Evolutionary conservation across 2,888 invertebrate species (phyloP).

Genomic region (Idaea dimidiata): DNA sequence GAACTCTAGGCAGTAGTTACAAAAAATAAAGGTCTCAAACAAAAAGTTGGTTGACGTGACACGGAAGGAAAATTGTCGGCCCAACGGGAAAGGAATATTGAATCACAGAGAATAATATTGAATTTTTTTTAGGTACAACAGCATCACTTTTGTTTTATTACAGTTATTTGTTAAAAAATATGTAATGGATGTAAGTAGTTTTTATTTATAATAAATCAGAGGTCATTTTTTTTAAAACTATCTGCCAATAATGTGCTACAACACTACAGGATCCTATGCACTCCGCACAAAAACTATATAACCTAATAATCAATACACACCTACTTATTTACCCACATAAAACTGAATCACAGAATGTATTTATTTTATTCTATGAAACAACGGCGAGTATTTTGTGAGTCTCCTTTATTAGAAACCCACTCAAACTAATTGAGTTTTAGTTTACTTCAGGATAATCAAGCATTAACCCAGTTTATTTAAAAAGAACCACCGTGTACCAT

Average conservation of each 20-base stretch:
- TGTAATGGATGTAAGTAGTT: no score
- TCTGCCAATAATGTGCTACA: no score
- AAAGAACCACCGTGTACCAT: neutral
- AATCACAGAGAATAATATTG: slow-evolving; percentile 18
- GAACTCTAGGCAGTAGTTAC: slow-evolving; percentile 15
- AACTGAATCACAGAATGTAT: neutral
- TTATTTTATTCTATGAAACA: neutral
- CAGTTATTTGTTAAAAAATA: neutral
- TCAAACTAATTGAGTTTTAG: neutral
- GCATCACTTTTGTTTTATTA: neutral
- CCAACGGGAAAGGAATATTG: slow-evolving; percentile 26
- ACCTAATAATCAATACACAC: neutral
- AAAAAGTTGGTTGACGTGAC: slow-evolving; percentile 28
- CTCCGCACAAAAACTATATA: no score
- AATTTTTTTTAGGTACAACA: slow-evolving; percentile 12
- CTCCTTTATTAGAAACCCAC: neutral
- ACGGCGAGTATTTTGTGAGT: neutral
- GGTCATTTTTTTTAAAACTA: no score
- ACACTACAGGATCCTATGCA: no score
- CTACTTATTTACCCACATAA: neutral
- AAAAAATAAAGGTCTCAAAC: slow-evolving; percentile 24
- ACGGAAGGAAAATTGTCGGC: slow-evolving; percentile 22
- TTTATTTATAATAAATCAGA: no score
- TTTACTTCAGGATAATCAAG: neutral
- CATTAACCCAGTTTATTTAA: neutral